Percentiles rank a stretch among this genome's conserved stretches.
These are phyloP conservation scores for Albula glossodonta DNA, from an alignment of 2,113 vertebrate genomes.

Conservation along the genomic window DNA sequence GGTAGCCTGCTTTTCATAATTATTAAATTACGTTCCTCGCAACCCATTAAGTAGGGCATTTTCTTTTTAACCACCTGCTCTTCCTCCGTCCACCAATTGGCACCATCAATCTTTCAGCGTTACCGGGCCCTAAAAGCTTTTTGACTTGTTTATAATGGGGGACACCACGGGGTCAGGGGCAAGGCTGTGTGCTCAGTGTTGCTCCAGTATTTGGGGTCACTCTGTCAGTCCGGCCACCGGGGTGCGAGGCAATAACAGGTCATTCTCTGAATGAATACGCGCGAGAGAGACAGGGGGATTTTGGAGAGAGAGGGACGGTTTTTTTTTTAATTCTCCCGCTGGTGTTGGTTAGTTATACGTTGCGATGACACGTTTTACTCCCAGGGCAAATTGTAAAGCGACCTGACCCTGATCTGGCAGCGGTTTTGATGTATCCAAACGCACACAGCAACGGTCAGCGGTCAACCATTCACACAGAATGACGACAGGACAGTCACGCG, in stretches of 20 bases:
- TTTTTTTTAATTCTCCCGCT: constrained; percentile 20
- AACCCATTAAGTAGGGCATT: constrained; percentile 75
- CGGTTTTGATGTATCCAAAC: neutral
- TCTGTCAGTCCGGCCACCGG: constrained; percentile 48
- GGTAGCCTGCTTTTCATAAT: constrained; percentile 76
- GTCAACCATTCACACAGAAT: neutral
- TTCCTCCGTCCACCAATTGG: constrained; percentile 62
- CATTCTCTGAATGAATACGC: constrained; percentile 25
- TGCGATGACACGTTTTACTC: constrained; percentile 36
- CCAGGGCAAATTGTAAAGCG: constrained; percentile 33
- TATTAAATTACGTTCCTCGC: constrained; percentile 77
- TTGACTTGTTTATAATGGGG: constrained; percentile 78
- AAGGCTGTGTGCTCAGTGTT: constrained; percentile 58
- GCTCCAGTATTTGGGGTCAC: constrained; percentile 22
- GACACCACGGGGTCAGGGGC: constrained; percentile 71
- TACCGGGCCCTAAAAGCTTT: constrained; percentile 79
- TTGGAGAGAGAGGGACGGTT: neutral
- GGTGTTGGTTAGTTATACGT: constrained; percentile 37
- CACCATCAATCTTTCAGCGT: constrained; percentile 79
- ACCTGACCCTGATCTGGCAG: constrained; percentile 39
- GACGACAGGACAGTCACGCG: neutral
- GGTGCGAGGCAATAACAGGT: constrained; percentile 45
- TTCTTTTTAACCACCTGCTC: constrained; percentile 82
- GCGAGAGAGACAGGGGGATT: constrained; percentile 29
- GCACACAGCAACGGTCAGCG: constrained; percentile 2